Conservation (phyloP, 2,888 invertebrate species). For the Parapristionchus giblindavisi region DNA sequence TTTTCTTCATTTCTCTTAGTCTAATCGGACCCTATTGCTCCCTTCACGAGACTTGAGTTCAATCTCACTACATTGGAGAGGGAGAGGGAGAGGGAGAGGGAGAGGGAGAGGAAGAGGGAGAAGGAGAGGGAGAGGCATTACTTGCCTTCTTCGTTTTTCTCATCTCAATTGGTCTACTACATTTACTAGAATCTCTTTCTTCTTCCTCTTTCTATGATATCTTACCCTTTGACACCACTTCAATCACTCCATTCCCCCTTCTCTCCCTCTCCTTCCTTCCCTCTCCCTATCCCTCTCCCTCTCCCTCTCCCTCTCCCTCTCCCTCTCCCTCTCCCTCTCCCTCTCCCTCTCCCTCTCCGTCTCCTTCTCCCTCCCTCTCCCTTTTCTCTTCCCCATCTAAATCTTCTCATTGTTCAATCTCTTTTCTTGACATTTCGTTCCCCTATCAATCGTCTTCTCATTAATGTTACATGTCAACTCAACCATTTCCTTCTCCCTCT, state of each 20-base stretch:
- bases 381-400: not conserved
- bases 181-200: not conserved
- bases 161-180: not conserved
- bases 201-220: slow-evolving; percentile 16
- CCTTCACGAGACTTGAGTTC: slow-evolving; percentile 13
- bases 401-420: slow-evolving; percentile 14
- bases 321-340: not conserved
- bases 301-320: not conserved
- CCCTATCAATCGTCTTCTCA: too few species aligned
- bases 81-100: not conserved
- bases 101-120: not conserved
- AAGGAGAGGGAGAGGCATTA: not conserved
- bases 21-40: slow-evolving; percentile 20
- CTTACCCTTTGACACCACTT: too few species aligned
- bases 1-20: slow-evolving; percentile 17
- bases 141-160: not conserved
- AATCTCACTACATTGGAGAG: slow-evolving; percentile 13
- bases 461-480: too few species aligned
- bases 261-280: slow-evolving; percentile 18
- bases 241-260: slow-evolving; percentile 25
- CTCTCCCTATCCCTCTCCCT: slow-evolving; percentile 7
- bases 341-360: slow-evolving; percentile 6
- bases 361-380: not conserved
- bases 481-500: not conserved
- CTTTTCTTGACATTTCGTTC: slow-evolving; percentile 23